Evolutionary conservation across 2,888 invertebrate genomes (phyloP).

Genomic region (Chymomyza fuscimana): DNA sequence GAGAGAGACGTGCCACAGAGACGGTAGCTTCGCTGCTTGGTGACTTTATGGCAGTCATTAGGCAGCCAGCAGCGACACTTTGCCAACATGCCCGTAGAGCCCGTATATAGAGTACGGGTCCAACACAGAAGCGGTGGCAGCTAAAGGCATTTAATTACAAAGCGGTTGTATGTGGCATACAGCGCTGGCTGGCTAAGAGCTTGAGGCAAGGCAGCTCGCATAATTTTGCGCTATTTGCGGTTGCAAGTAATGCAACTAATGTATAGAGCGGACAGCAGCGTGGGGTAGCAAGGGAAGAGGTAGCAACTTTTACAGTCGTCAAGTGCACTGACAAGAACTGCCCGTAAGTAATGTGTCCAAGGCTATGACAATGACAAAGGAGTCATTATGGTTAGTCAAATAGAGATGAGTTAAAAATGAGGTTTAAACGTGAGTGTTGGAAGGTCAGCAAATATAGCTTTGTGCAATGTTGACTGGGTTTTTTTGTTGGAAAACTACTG

Average conservation of each 20-base stretch:
- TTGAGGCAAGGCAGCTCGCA: conserved; percentile 22
- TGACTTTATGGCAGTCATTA: conserved; percentile 76
- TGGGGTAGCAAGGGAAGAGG: no score
- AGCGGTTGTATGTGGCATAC: conserved; percentile 27
- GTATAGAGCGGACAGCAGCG: not conserved
- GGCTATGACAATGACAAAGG: not conserved
- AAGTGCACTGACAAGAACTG: not conserved
- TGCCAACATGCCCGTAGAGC: conserved; percentile 19
- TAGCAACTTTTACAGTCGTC: not conserved
- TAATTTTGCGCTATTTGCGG: conserved; percentile 63
- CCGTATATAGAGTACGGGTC: not conserved
- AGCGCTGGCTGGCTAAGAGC: conserved; percentile 10
- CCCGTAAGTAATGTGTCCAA: not conserved
- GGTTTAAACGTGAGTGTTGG: not conserved
- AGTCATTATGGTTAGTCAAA: not conserved
- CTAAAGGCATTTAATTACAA: conserved; percentile 63
- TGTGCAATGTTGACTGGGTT: not conserved
- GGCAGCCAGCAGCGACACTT: conserved; percentile 65
- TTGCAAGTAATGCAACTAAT: conserved; percentile 26
- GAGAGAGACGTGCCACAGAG: not conserved
- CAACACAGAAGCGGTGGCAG: not conserved
- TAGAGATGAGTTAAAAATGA: not conserved
- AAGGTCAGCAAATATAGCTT: not conserved
- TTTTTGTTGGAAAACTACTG: not conserved
- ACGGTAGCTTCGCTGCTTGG: conserved; percentile 12